phyloP scores from a whole-genome alignment of 2,113 vertebrate genomes.

The Siniperca chuatsi region DNA sequence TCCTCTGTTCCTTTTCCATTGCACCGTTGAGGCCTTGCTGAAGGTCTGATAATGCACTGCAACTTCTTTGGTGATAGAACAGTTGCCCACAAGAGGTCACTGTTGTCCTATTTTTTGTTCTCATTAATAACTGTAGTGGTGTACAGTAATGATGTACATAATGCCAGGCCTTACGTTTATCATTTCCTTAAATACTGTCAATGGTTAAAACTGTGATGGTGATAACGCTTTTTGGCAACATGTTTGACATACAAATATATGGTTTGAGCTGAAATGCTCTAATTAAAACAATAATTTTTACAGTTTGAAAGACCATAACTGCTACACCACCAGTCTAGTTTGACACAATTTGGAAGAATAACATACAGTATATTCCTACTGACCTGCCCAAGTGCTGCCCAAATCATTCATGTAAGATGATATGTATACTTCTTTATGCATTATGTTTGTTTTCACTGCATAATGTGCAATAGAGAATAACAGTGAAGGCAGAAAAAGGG shows the following conservation, averaged over 20 bases:
- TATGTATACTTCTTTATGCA: neutral
- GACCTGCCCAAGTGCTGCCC: neutral
- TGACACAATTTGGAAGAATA: neutral
- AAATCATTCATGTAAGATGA: neutral
- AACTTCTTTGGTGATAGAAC: neutral
- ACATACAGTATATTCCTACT: neutral
- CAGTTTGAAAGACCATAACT: neutral
- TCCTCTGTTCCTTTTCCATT: neutral
- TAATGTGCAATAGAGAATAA: neutral
- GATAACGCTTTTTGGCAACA: neutral
- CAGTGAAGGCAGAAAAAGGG: neutral
- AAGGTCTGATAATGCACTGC: neutral
- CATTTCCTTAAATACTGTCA: neutral
- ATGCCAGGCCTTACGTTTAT: neutral
- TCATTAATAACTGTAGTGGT: neutral
- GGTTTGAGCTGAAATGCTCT: neutral
- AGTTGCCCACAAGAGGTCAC: conserved; percentile 49
- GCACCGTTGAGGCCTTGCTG: neutral
- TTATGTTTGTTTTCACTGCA: neutral
- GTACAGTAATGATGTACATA: neutral
- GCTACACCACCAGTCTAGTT: neutral
- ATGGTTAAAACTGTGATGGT: neutral
- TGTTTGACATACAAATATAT: neutral
- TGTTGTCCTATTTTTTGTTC: conserved; percentile 21
- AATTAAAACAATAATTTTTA: neutral